These are phyloP conservation scores for Dascyllus trimaculatus DNA, from an alignment of 2,113 vertebrate genomes.

Conservation along the genomic window DNA sequence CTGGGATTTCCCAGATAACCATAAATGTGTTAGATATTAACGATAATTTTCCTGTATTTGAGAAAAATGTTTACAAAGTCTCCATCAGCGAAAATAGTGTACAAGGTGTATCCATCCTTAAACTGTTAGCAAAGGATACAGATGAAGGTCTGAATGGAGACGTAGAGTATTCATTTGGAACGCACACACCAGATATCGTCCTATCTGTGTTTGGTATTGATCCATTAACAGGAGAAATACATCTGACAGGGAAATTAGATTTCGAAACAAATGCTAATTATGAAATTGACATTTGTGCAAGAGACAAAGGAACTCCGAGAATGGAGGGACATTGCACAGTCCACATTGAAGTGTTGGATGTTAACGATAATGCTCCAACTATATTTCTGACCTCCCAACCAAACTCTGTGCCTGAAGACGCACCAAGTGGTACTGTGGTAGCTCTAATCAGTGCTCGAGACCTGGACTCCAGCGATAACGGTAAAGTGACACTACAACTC, in stretches of 20 bases:
- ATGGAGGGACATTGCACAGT: slow-evolving; percentile 84
- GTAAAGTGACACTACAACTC: slow-evolving; percentile 67
- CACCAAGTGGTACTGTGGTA: slow-evolving; percentile 69
- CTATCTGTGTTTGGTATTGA: slow-evolving; percentile 63
- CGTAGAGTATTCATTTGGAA: slow-evolving; percentile 74
- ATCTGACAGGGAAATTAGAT: slow-evolving; percentile 66
- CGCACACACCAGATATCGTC: slow-evolving; percentile 60
- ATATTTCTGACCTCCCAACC: slow-evolving; percentile 75
- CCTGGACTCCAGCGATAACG: slow-evolving; percentile 73
- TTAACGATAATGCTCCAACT: slow-evolving; percentile 82
- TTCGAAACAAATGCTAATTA: slow-evolving; percentile 78
- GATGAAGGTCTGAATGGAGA: slow-evolving; percentile 79
- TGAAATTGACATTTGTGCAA: slow-evolving; percentile 88
- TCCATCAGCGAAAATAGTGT: slow-evolving; percentile 83
- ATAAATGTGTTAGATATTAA: slow-evolving; percentile 84
- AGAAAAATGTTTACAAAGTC: slow-evolving; percentile 86
- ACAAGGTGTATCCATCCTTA: slow-evolving; percentile 78
- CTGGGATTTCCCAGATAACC: slow-evolving; percentile 64
- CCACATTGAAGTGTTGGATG: slow-evolving; percentile 74
- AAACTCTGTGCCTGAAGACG: slow-evolving; percentile 71
- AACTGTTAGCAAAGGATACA: slow-evolving; percentile 80
- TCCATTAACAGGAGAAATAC: slow-evolving; percentile 63
- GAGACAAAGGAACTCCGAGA: slow-evolving; percentile 75
- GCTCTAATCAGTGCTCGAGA: slow-evolving; percentile 78
- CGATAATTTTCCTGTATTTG: slow-evolving; percentile 89